Base-by-base conservation (phyloP, 2,888 invertebrate species). In the Euplagia quadripunctaria region DNA sequence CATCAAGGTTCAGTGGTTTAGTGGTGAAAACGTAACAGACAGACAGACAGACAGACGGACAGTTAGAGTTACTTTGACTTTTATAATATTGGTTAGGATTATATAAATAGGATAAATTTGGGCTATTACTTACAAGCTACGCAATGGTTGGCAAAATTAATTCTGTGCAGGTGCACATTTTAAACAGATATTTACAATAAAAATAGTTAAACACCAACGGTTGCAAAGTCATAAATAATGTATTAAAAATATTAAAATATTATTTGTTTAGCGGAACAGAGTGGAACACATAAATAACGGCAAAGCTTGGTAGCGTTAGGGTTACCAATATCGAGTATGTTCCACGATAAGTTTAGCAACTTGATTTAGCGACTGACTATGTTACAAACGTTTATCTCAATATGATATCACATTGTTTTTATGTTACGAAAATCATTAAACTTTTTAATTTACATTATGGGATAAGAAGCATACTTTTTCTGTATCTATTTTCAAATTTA, bases 241-340 rank as follows among this genome's bases (percentile, higher is more conserved):
- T 72, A 58, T 72, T 42, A 67, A 75, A 74, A 76, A 73, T 68
- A 52, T 64, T 70, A 49, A 64, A 65, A 58, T 68, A 58, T 42
- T 71, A 58, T 74, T 74, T 68, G 71, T 71, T 61, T 68, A 49
- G 64, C 55, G 68, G 65, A 58, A 71, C 74, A 64, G 43, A 74
- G 68, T 49, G 64, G 71, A 61, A 65, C 68, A 68, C 71, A 68
- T 74, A 74, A 68, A 74, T 74, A 74, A 74, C 70, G 61, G 63
- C 64, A 67, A 64, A 52, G 70, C 64, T 64, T 55, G 67, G 14
- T 31, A 52, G 55, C 31, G 41, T 31, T 55, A 71, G 70, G 74
- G 74, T 64, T 73, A 65, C 17, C 69, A 64, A 14, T 46, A 58
- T 42, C 42, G n/a, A 68, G 8, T 41, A 58, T 4, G 20, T 31